These are phyloP conservation scores for Amiota mariae DNA, from an alignment of 2,888 invertebrate species.

Conservation along the genomic window DNA sequence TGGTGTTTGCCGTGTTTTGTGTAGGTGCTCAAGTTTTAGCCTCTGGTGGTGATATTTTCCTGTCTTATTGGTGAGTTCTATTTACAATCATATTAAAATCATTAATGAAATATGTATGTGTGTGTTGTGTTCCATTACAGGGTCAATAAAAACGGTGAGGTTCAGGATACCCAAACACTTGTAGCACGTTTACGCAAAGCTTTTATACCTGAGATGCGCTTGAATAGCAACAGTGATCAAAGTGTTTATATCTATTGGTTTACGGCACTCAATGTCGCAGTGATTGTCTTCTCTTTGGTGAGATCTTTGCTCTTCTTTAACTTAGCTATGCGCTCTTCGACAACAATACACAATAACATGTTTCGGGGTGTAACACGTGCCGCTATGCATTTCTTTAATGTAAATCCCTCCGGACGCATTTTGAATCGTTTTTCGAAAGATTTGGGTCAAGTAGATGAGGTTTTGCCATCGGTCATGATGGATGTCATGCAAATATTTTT, in stretches of 20 bases:
- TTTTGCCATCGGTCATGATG: slow-evolving; percentile 72
- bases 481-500: slow-evolving; percentile 81
- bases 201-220: slow-evolving; percentile 49
- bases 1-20: slow-evolving; percentile 79
- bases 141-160: slow-evolving; percentile 65
- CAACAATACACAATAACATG: slow-evolving; percentile 87
- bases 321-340: slow-evolving; percentile 83
- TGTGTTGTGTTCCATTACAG: slow-evolving; percentile 44
- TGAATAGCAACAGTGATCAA: slow-evolving; percentile 57
- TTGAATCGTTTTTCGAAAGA: slow-evolving; percentile 93
- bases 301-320: slow-evolving; percentile 75
- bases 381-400: slow-evolving; percentile 90
- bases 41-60: slow-evolving; percentile 85
- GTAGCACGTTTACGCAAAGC: slow-evolving; percentile 57
- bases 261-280: slow-evolving; percentile 73
- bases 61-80: slow-evolving; percentile 79
- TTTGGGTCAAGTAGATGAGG: slow-evolving; percentile 78
- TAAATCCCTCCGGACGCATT: slow-evolving; percentile 87
- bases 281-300: slow-evolving; percentile 71
- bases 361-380: slow-evolving; percentile 85
- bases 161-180: slow-evolving; percentile 45
- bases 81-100: background rate
- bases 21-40: slow-evolving; percentile 80
- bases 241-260: slow-evolving; percentile 74
- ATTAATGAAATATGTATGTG: background rate